phyloP scores from a whole-genome alignment of 2,113 vertebrate genomes.

The Hypocryptadius cinnamomeus region DNA sequence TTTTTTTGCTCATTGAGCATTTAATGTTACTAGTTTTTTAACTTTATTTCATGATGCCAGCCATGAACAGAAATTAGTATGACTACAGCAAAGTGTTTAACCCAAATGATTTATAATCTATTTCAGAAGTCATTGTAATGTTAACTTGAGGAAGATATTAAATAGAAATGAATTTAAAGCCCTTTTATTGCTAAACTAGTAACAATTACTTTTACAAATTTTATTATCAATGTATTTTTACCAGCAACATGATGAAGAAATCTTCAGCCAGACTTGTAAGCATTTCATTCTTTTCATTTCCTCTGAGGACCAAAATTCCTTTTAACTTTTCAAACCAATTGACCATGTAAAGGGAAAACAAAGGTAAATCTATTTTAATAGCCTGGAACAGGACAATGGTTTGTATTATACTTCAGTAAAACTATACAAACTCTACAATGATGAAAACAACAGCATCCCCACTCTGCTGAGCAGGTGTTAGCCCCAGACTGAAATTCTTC shows the following conservation, averaged over 20 bases:
- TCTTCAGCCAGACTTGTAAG: constrained; percentile 80
- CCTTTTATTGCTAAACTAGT: neutral
- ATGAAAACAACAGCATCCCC: neutral
- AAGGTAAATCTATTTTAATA: neutral
- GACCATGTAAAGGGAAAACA: constrained; percentile 78
- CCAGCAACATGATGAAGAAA: constrained; percentile 83
- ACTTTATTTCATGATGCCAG: neutral
- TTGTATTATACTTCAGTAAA: neutral
- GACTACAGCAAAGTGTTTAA: neutral
- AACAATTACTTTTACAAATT: neutral
- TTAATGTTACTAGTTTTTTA: rapidly evolving
- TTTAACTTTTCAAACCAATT: constrained; percentile 88
- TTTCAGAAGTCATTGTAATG: neutral
- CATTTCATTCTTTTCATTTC: constrained; percentile 70
- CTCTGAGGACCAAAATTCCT: constrained; percentile 74
- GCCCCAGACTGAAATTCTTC: neutral
- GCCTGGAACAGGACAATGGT: neutral
- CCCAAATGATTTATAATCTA: neutral
- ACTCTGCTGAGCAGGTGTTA: neutral
- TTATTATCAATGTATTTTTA: constrained; percentile 52
- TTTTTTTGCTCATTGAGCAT: neutral
- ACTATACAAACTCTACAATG: neutral
- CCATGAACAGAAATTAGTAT: neutral
- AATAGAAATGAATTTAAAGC: neutral
- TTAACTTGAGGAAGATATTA: neutral